These are phyloP conservation scores for Melolontha melolontha DNA, from an alignment of 2,888 invertebrate species.

Conservation along the genomic window DNA sequence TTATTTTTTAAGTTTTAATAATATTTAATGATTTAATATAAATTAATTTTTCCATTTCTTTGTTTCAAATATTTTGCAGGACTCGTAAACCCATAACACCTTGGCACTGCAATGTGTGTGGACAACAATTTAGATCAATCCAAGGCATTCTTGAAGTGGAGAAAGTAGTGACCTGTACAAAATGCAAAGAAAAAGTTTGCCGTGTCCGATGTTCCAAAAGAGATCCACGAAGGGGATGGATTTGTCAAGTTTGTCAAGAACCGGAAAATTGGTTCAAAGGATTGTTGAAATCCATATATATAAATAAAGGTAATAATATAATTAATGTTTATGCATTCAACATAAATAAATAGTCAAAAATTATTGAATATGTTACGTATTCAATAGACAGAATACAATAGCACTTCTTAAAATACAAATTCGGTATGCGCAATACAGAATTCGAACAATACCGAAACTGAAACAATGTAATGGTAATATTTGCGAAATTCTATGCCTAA, in stretches of 20 bases:
- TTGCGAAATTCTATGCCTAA: too few relatives aligned
- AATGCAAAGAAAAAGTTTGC: conserved; percentile 60
- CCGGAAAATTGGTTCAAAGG: conserved; percentile 60
- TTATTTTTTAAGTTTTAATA: too few relatives aligned
- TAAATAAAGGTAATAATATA: conserved; percentile 51
- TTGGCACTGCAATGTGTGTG: conserved; percentile 62
- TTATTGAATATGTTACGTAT: not conserved
- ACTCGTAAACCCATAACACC: conserved; percentile 49
- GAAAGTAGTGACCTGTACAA: conserved; percentile 58
- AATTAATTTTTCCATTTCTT: not conserved
- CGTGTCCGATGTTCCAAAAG: conserved; percentile 57
- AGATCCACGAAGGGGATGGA: conserved; percentile 54
- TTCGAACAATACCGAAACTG: too few relatives aligned
- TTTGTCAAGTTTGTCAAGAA: conserved; percentile 58
- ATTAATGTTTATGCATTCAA: not conserved
- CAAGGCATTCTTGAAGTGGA: conserved; percentile 57
- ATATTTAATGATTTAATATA: too few relatives aligned
- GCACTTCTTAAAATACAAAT: too few relatives aligned
- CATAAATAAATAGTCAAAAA: not conserved
- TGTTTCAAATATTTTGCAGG: conserved; percentile 49
- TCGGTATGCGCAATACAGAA: too few relatives aligned
- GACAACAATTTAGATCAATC: conserved; percentile 57
- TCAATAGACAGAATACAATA: too few relatives aligned
- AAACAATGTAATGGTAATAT: too few relatives aligned
- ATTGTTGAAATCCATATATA: conserved; percentile 57